Conservation (phyloP, 2,888 invertebrate species). For the Eurytoma californica region DNA sequence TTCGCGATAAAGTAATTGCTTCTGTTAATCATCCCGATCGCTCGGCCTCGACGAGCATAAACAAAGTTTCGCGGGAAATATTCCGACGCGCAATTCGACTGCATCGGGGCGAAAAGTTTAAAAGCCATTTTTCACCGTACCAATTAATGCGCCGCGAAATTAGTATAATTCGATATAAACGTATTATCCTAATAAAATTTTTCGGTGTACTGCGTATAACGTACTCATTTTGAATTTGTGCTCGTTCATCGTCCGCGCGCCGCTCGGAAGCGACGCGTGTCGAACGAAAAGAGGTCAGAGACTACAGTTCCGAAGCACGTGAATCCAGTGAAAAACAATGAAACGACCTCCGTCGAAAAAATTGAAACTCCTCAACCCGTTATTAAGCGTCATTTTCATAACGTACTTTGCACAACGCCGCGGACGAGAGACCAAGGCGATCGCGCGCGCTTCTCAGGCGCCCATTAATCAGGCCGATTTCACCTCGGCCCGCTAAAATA, state of each 20-base stretch:
- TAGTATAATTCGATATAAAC: neutral
- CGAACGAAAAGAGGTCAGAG: too few relatives aligned
- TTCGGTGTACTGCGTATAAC: neutral
- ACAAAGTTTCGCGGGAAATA: neutral
- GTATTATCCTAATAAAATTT: neutral
- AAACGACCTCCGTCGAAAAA: too few relatives aligned
- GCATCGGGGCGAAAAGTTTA: neutral
- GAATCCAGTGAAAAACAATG: too few relatives aligned
- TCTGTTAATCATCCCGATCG: constrained; percentile 47
- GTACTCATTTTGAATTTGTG: neutral
- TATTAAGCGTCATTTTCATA: too few relatives aligned
- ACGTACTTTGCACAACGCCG: too few relatives aligned
- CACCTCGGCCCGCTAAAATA: constrained; percentile 1
- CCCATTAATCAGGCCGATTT: too few relatives aligned
- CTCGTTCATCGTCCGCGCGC: neutral
- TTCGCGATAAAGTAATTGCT: constrained; percentile 48
- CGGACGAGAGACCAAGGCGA: too few relatives aligned
- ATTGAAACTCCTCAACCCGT: too few relatives aligned
- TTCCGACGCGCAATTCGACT: neutral
- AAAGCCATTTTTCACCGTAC: neutral
- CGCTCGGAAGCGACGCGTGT: too few relatives aligned
- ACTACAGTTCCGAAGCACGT: too few relatives aligned
- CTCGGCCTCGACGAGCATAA: neutral
- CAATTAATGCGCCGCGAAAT: constrained; percentile 5
- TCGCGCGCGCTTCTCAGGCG: too few relatives aligned